Percentiles rank a stretch among this genome's conserved stretches.
Evolutionary conservation across 2,797 vertebrate species (phyloP).

Genomic region (Agapornis canus): DNA sequence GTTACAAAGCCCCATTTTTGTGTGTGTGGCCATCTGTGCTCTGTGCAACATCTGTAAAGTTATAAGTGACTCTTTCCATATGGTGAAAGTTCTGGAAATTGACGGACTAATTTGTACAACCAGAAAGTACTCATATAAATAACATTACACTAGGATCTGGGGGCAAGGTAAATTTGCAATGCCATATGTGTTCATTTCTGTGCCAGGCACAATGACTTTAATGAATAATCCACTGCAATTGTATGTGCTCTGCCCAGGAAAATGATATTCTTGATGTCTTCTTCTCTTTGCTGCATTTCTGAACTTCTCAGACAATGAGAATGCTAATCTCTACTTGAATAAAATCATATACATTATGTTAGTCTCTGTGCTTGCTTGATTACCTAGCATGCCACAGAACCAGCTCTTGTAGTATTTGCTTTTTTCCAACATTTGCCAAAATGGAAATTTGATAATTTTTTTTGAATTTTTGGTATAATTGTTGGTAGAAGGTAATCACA

Average conservation of each 20-base stretch:
- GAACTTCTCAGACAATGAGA: neutral
- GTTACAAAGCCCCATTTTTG: neutral
- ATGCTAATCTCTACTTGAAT: neutral
- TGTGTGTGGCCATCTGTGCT: neutral
- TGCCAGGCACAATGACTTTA: conserved; percentile 8
- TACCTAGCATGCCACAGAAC: neutral
- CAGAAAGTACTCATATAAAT: neutral
- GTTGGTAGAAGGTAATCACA: neutral
- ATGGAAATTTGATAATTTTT: neutral
- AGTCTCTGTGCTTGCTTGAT: neutral
- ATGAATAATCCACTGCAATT: neutral
- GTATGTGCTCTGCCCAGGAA: neutral
- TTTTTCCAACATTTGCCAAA: neutral
- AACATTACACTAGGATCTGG: neutral
- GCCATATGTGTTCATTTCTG: neutral
- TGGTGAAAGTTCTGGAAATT: neutral
- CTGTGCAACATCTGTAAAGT: neutral
- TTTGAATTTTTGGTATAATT: neutral
- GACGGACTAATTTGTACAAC: neutral
- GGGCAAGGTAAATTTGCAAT: neutral
- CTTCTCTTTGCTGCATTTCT: conserved; percentile 3
- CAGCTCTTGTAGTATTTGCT: neutral
- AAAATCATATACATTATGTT: neutral
- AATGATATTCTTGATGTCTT: neutral
- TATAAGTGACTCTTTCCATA: neutral